Percentiles rank a stretch among this genome's conserved stretches.
Evolutionary conservation across 2,888 invertebrate genomes (phyloP).

Genomic region (Pogonocherus hispidulus): DNA sequence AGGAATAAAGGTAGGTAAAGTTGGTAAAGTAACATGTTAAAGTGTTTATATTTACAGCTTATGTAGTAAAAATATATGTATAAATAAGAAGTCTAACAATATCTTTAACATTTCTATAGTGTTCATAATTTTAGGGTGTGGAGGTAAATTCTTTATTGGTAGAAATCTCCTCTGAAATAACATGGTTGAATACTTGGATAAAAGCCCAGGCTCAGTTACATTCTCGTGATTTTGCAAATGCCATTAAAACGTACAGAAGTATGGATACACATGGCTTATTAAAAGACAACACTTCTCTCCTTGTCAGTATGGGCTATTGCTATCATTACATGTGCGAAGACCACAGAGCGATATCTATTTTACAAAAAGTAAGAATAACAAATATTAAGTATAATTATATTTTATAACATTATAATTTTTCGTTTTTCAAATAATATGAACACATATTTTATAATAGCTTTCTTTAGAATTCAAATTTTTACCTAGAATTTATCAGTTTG

Average conservation of each 20-base stretch:
- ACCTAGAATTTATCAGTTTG: too few relatives aligned
- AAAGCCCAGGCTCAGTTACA: conserved; percentile 77
- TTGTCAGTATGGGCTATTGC: conserved; percentile 80
- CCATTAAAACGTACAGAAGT: conserved; percentile 76
- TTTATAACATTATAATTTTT: too few relatives aligned
- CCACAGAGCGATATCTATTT: conserved; percentile 73
- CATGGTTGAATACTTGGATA: conserved; percentile 76
- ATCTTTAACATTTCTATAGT: not conserved
- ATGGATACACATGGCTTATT: conserved; percentile 77
- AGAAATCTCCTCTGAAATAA: conserved; percentile 69
- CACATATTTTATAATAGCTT: too few relatives aligned
- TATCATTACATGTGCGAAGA: conserved; percentile 81
- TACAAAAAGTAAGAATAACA: conserved; percentile 67
- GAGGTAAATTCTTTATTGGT: conserved; percentile 83
- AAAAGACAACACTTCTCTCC: conserved; percentile 77
- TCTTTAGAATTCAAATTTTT: too few relatives aligned
- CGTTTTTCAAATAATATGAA: too few relatives aligned
- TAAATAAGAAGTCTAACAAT: too few relatives aligned
- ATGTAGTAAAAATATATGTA: too few relatives aligned
- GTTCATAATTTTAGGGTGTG: conserved; percentile 72
- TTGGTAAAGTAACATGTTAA: too few relatives aligned
- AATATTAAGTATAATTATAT: too few relatives aligned
- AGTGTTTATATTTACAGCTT: too few relatives aligned
- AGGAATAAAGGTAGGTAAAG: conserved; percentile 69
- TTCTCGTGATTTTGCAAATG: conserved; percentile 77